These are phyloP conservation scores for Scyliorhinus canicula DNA, from an alignment of 2,797 vertebrate genomes.

Conservation along the genomic window DNA sequence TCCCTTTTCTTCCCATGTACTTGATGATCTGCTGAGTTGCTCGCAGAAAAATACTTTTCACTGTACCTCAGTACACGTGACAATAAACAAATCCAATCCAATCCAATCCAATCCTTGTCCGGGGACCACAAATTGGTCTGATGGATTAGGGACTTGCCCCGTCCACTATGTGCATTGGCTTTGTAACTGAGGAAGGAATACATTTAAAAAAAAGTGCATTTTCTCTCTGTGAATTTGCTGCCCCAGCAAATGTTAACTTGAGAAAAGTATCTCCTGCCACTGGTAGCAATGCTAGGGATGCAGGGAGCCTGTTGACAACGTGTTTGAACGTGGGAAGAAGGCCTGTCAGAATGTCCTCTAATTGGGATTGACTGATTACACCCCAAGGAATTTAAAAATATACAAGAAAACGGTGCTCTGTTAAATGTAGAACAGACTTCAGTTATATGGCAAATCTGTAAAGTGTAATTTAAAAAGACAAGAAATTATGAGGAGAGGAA, in stretches of 20 bases:
- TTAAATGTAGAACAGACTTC: neutral
- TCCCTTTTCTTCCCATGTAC: too few relatives aligned
- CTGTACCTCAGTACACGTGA: too few relatives aligned
- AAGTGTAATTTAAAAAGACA: neutral
- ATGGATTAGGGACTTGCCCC: too few relatives aligned
- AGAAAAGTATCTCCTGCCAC: neutral
- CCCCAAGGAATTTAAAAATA: neutral
- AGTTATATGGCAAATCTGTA: neutral
- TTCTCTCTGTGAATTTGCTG: neutral
- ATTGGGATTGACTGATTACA: conserved; percentile 3
- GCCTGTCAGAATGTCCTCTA: neutral
- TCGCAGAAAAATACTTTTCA: too few relatives aligned
- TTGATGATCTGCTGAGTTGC: too few relatives aligned
- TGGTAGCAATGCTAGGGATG: too few relatives aligned
- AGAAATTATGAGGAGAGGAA: neutral
- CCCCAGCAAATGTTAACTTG: neutral
- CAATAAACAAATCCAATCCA: too few relatives aligned
- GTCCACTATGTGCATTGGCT: too few relatives aligned
- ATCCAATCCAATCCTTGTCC: too few relatives aligned
- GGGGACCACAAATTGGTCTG: too few relatives aligned
- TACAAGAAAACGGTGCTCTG: neutral
- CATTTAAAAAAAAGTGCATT: too few relatives aligned
- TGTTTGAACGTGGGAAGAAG: neutral
- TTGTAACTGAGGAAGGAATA: too few relatives aligned
- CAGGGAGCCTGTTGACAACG: neutral